phyloP scores from a whole-genome alignment of 2,113 vertebrate genomes.

The Deroptyus accipitrinus region DNA sequence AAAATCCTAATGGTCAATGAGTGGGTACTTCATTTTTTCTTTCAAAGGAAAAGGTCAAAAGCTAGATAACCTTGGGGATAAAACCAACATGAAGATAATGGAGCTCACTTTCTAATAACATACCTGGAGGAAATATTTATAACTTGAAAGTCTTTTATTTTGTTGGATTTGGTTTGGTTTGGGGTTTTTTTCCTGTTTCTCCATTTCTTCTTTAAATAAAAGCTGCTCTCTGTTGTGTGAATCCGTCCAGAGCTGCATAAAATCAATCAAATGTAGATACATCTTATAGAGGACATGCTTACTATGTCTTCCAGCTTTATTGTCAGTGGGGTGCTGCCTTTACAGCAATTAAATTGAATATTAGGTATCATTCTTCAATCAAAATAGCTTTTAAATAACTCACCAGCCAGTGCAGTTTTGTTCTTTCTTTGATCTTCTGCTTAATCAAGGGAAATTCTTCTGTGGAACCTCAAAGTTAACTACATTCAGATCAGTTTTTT shows the following conservation, averaged over 20 bases:
- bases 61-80: not conserved
- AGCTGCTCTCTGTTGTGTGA: not conserved
- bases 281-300: not conserved
- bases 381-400: conserved; percentile 8
- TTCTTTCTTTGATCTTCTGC: conserved; percentile 9
- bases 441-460: conserved; percentile 5
- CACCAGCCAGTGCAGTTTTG: not conserved
- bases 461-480: not conserved
- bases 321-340: not conserved
- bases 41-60: not conserved
- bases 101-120: not conserved
- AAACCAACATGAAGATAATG: not conserved
- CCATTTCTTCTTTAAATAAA: not conserved
- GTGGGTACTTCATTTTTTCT: not conserved
- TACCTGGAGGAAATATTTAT: not conserved
- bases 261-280: not conserved
- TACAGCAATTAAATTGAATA: not conserved
- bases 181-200: not conserved
- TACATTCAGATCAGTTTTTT: not conserved
- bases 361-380: not conserved
- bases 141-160: not conserved
- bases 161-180: fast-evolving
- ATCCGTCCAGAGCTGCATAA: not conserved
- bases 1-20: not conserved
- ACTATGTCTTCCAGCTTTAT: not conserved